Evolutionary conservation across 92 coral and sea anemone species (phyloP).

Genomic region (Epizoanthus fatuus): DNA sequence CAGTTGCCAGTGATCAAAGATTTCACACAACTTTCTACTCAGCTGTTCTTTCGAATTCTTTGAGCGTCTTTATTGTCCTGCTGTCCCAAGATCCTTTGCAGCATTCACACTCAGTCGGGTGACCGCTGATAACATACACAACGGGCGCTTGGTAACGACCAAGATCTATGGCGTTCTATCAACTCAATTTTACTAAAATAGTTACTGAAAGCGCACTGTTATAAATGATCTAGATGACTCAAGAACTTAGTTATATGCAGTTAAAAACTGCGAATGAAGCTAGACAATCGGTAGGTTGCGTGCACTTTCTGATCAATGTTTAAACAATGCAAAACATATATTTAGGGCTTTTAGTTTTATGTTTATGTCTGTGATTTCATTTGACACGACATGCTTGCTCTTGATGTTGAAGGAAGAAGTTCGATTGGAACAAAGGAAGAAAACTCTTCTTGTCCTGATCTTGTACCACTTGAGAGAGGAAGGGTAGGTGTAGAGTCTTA

Average conservation of each 20-base stretch:
- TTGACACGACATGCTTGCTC: background rate
- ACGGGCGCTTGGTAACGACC: constrained; percentile 58
- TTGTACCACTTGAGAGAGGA: constrained; percentile 88
- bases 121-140: constrained; percentile 24
- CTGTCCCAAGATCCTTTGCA: constrained; percentile 53
- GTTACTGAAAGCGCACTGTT: background rate
- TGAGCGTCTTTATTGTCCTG: constrained; percentile 19
- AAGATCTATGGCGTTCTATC: constrained; percentile 76
- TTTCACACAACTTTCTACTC: constrained; percentile 38
- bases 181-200: constrained; percentile 1
- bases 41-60: constrained; percentile 12
- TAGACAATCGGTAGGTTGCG: constrained; percentile 82
- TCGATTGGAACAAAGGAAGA: constrained; percentile 83
- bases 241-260: constrained; percentile 97
- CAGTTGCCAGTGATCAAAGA: constrained; percentile 6
- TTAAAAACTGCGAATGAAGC: constrained; percentile 98
- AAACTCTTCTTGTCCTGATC: constrained; percentile 88
- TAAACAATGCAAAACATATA: background rate
- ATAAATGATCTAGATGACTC: constrained; percentile 73
- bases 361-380: too few relatives aligned
- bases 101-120: background rate
- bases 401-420: constrained; percentile 76
- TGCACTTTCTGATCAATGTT: background rate
- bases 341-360: too few relatives aligned
- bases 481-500: constrained; percentile 66